Base-by-base conservation (phyloP, 2,888 invertebrate genomes). In the Andrena haemorrhoa region DNA sequence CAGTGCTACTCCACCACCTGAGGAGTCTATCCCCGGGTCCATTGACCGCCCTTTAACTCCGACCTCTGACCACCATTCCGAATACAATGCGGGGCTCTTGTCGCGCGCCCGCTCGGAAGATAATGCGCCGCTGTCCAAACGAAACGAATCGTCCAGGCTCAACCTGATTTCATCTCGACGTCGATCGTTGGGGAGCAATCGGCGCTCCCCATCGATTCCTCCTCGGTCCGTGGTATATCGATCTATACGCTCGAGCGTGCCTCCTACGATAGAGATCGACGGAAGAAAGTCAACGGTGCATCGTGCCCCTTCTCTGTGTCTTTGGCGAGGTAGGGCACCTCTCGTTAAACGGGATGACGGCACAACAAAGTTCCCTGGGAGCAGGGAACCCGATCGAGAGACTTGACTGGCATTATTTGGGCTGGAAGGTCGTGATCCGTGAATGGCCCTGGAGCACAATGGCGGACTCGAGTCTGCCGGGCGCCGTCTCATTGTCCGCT, bases 331-430 rank as follows among this genome's bases (percentile, higher is more conserved):
- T 31, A 31, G 47, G 47, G 66, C 49, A 49, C 83, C 73, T 64
- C 64, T 89, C 83, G 86, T 89, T 87, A 89, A 80, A 41, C 69
- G 41, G 81, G 63, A 82, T 86, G 89, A 89, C 89, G 83, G 71
- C 64, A 86, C 84, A 85, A 82, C 77, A 80, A 85, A 81, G 77
- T 80, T 75, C 20, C 60, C 26, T 41, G 64, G 65, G 68, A 69
- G 61, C 69, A 60, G 68, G 51, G 33, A 73, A 75, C 66, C 63
- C 49, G 72, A 65, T 79, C 63, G 35, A 65, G 68, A 61, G 68
- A 77, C 80, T 88, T 74, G 81, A 84, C 88, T 86, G 65, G 58
- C 65, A 69, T 76, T 88, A 86, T 88, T 88, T 80, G 69, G 82
- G 70, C 56, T 69, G 69, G 53, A 73, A 81, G 88, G 83, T 85